Conservation (phyloP, 2,888 invertebrate species). For the Parapristionchus giblindavisi region DNA sequence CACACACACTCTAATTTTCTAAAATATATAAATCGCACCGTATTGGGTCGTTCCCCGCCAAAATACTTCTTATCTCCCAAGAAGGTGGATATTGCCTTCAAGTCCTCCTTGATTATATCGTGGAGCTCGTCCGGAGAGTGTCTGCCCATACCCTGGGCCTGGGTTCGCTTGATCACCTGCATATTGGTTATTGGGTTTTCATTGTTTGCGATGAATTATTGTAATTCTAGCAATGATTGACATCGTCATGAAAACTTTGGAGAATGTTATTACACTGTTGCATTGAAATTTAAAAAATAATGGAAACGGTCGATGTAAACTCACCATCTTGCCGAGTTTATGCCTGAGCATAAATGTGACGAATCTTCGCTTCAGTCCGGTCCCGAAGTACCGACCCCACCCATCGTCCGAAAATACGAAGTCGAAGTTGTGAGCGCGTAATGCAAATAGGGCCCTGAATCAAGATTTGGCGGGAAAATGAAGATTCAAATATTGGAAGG, state of each 20-base stretch:
- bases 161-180: neutral
- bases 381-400: slow-evolving; percentile 17
- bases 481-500: neutral
- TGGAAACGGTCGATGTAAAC: too few species aligned
- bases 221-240: too few species aligned
- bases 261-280: too few species aligned
- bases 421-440: neutral
- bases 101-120: slow-evolving; percentile 13
- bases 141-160: slow-evolving; percentile 15
- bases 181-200: too few species aligned
- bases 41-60: slow-evolving; percentile 7
- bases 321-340: slow-evolving; percentile 2
- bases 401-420: slow-evolving; percentile 8
- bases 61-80: slow-evolving; percentile 16
- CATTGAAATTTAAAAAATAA: too few species aligned
- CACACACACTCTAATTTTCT: too few species aligned
- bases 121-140: slow-evolving; percentile 22
- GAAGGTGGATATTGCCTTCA: slow-evolving; percentile 13
- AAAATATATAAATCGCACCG: neutral
- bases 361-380: slow-evolving; percentile 23
- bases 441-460: slow-evolving; percentile 16
- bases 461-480: neutral
- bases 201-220: too few species aligned
- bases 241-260: too few species aligned
- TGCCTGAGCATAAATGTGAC: slow-evolving; percentile 4